Evolutionary conservation across 2,888 invertebrate genomes (phyloP), one percentile per base, ranked within the genome.

Genomic region (Caenorhabditis zanzibari): DNA sequence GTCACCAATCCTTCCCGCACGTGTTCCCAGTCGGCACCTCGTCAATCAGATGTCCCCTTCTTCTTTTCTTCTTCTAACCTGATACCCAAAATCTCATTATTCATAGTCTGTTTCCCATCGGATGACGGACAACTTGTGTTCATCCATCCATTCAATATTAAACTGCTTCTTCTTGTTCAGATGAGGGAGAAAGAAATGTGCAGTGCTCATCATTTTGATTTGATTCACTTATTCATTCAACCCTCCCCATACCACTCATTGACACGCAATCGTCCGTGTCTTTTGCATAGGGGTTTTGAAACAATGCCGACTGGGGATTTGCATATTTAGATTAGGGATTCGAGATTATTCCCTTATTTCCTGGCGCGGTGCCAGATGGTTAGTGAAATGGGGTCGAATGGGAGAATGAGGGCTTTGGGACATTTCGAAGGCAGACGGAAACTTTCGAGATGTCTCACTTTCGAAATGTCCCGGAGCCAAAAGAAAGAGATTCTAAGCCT

Each of bases 31-130:
- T 81, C 81, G 69, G 54, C 81, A 81, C 81, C 75, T 81, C 81
- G 75, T 81, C 81, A 81, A 81, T 81, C 81, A 81, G 74, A 38
- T 81, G 73, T 63, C 58, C 26, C 49, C 22, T 41, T 26, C 35
- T 38, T 24, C 44, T 26, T 61, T 22, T 38, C 38, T 28, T 68
- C 68, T 54, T 68, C 68, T 68, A 74, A 81, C 81, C 81, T 81
- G 81, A 81, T 81, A 69, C 81, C 81, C 75, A 66, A 58, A 81
- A 75, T 81, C 81, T 75, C 68, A 81, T 81, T 81, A 81, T 81
- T 81, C 81, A 81, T 81, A 81, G 81, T 81, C 79, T 75, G 64
- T 64, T 66, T 64, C 75, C 69, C 77, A 54, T 71, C 49, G 26
- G 38, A 63, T 77, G 77, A 77, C 77, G 54, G 77, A 77, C 77